Evolutionary conservation across 2,888 invertebrate genomes (phyloP), one percentile per base, ranked within the genome.

Genomic region (Lochmaea capreae): DNA sequence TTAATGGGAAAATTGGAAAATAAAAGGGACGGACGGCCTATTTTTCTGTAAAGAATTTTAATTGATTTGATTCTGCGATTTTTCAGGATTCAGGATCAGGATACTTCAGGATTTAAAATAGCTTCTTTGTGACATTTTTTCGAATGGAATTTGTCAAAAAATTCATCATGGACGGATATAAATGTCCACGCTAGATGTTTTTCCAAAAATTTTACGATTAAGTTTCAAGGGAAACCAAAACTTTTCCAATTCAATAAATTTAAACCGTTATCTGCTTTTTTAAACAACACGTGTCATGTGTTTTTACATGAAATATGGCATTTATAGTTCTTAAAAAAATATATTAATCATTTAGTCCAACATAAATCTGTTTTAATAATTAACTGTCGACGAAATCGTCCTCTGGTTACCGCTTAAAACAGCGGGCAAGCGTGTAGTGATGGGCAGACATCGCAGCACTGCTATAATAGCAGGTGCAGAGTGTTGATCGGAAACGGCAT

Each of bases 401-500:
- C 16, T 54, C 54, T 54, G 54, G 54, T 16, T 18, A 54, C 10
- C 16, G 8, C 10, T 10, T 9, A 4, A 54, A 43, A 57, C 66
- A 66, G 66, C 66, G 66, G 66, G 57, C 26, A 58, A 58, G 57
- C 67, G 67, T 18, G 3, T 57, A 14, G 11, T 52, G 42, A 54
- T 49, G 61, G 69, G 62, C 46, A 63, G 58, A 22, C 66, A 16
- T 39, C 26, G n/a, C n/a, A 54, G 33, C n/a, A 46, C 46, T 11
- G 68, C 46, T 61, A 12, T 43, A 43, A 43, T 33, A 52, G 63
- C 70, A 70, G 70, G 70, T 70, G 70, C 63, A 54, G 70, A 42
- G 54, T 63, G 70, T 70, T 43, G 61, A 54, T 63, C 70, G 70
- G 70, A 70, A 70, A 70, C 70, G 70, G 70, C 70, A 70, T 70